A percentile compares a stretch with the other conserved stretches of the same genome.
These are phyloP conservation scores for Encarsia formosa DNA, from an alignment of 2,888 invertebrate species.

Conservation along the genomic window DNA sequence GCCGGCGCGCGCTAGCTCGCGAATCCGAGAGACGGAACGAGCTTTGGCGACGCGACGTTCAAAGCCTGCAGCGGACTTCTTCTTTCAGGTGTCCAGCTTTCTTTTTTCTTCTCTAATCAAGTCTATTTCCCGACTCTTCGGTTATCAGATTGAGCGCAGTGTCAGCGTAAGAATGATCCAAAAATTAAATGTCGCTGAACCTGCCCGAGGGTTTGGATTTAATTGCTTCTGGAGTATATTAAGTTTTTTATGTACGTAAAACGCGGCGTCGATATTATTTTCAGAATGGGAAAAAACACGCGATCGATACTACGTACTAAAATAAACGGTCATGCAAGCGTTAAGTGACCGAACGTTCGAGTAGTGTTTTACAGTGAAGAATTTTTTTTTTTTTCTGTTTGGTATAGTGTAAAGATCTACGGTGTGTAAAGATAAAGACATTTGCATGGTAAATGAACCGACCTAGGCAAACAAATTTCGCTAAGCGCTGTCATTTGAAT, in stretches of 20 bases:
- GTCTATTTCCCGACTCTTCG: no score
- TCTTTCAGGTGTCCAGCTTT: no score
- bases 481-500: no score
- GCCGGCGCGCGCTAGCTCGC: slow-evolving; percentile 35
- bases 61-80: no score
- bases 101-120: no score
- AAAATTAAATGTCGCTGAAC: no score
- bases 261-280: not conserved
- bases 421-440: slow-evolving; percentile 28
- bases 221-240: no score
- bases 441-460: slow-evolving; percentile 25
- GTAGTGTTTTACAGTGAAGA: slow-evolving; percentile 14
- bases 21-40: not conserved
- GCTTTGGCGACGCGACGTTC: no score
- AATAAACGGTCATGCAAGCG: slow-evolving; percentile 15
- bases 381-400: slow-evolving; percentile 22
- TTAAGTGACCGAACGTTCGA: slow-evolving; percentile 15
- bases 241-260: not conserved
- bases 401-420: slow-evolving; percentile 24
- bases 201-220: no score
- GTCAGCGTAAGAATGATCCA: no score
- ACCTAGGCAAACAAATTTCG: no score
- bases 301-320: slow-evolving; percentile 18
- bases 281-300: slow-evolving; percentile 8
- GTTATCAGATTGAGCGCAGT: no score